Evolutionary conservation across 2,888 invertebrate genomes (phyloP), one percentile per base, ranked within the genome.

Genomic region (Hydraecia micacea): DNA sequence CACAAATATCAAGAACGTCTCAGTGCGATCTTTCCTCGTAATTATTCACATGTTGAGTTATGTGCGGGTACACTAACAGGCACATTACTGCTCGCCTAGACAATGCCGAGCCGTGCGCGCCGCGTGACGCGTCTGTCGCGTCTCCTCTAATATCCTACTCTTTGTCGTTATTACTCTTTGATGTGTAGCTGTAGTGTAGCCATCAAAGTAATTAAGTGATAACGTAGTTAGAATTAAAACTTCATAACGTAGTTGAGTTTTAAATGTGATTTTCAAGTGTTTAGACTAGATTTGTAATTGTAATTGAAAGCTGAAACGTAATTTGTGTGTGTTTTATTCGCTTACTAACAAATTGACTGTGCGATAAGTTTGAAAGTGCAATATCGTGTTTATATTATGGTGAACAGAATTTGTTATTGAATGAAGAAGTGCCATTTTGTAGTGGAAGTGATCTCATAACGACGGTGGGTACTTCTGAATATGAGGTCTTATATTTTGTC

Each of bases 91-190:
- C 79, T 68, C 69, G 73, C 68, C 81, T 84, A 87, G 86, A 88
- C 87, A 86, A 88, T 78, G 77, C 79, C 73, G 80, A 81, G 79
- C 80, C 85, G 83, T 77, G 80, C 72, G 67, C 70, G 74, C 79
- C 83, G 80, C 85, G 80, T 78, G 77, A 79, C 86, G 85, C 79
- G 63, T 73, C n/a, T 79, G 32, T 32, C 76, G 85, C 83, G 83
- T 83, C 83, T 83, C 46, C 28, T 18, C 65, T 82, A 62, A 85
- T 86, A 75, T 63, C 67, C 36, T 74, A 66, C 62, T 84, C 77
- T 70, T 70, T 85, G 71, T 74, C 42, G 60, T 55, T 39, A 60
- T 71, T 68, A 62, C 68, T 66, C 65, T 72, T 73, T 81, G 74
- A 84, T 71, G 73, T 75, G 62, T 70, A 75, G 63, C 36, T 52